Conservation (phyloP, 1,140 invertebrate species). For the Papilio helenus region DNA sequence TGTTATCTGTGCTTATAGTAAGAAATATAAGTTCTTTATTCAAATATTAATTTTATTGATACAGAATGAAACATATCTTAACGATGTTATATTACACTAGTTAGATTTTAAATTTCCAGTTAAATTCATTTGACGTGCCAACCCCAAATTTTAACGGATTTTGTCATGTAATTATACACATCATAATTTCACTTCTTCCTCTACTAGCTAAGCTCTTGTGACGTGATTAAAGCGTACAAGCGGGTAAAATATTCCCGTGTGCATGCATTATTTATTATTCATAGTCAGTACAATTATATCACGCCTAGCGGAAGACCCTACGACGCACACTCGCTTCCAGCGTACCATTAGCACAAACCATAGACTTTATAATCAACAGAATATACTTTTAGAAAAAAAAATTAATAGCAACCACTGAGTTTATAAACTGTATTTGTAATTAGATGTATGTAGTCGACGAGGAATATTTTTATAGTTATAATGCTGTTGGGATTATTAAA, state of each 20-base stretch:
- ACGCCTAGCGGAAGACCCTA: slow-evolving; percentile 47
- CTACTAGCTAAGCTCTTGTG: slow-evolving; percentile 6
- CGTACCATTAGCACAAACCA: slow-evolving; percentile 37
- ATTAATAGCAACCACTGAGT: background rate
- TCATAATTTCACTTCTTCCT: background rate
- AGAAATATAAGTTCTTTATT: too few species aligned
- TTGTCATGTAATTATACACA: background rate
- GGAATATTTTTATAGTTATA: background rate
- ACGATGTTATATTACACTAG: too few species aligned
- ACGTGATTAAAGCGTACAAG: slow-evolving; percentile 38
- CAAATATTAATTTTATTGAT: too few species aligned
- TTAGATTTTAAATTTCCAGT: background rate
- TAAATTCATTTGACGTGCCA: background rate
- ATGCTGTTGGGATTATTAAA: background rate
- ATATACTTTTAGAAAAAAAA: background rate
- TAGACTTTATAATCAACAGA: background rate
- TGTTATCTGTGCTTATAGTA: too few species aligned
- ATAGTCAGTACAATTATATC: slow-evolving; percentile 49
- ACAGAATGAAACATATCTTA: too few species aligned
- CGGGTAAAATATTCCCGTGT: slow-evolving; percentile 29
- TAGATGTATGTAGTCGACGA: background rate
- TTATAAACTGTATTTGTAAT: background rate
- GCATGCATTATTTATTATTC: slow-evolving; percentile 45
- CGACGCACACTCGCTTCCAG: slow-evolving; percentile 28
- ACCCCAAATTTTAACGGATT: background rate